Evolutionary conservation across 2,888 invertebrate species (phyloP), one percentile per base, ranked within the genome.

Genomic region (Mesochorus sp.): DNA sequence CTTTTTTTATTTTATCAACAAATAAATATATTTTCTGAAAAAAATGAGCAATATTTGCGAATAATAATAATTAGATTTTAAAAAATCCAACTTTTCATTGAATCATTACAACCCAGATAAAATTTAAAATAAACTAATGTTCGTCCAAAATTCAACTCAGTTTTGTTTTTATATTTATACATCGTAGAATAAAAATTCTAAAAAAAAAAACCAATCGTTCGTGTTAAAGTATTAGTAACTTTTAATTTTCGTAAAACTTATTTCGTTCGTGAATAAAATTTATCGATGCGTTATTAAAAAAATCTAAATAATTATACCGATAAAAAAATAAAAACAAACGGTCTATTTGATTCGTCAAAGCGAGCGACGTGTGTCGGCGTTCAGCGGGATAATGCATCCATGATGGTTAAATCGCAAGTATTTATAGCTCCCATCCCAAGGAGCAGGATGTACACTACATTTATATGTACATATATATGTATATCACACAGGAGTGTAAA

Each of bases 311-410:
- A 12, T 14, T 55, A 19, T 24, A n/a, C 10, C 8, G 17, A 10
- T 14, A 31, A 31, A 51, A 28, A n/a, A n/a, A n/a, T n/a, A n/a
- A n/a, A n/a, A n/a, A n/a, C n/a, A n/a, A n/a, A n/a, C n/a, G n/a
- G n/a, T n/a, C n/a, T n/a, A n/a, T n/a, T n/a, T n/a, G n/a, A 17
- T 10, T 49, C 37, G 34, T 57, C 14, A 21, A 2, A n/a, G 21
- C 55, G 47, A 39, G 49, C 57, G 37, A 37, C 24, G 62, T 64
- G 44, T 39, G 61, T 62, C 67, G n/a, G 62, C 34, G 68, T 57
- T 78, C 64, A 28, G 34, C 42, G 34, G 62, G 57, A 78, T 78
- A 78, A 74, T 78, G 74, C 74, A 39, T 62, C 55, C 37, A 64
- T 24, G 12, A 49, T 51, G 64, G 51, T 28, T 28, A 47, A 31